Evolutionary conservation across 2,113 vertebrate genomes (phyloP).

Genomic region (Campylorhamphus procurvoides): DNA sequence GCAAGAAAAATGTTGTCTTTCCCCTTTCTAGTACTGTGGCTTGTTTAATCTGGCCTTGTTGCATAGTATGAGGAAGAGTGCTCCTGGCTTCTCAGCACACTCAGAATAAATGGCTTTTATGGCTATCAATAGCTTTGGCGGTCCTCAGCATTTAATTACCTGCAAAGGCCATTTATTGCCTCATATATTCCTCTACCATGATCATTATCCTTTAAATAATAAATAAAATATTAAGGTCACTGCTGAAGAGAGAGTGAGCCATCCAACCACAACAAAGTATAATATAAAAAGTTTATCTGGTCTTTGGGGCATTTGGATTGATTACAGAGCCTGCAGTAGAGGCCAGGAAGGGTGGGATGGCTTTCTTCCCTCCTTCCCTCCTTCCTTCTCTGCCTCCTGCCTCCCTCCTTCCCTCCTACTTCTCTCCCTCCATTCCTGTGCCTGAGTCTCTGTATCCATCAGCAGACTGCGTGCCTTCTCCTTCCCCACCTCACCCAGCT

Average conservation of each 20-base stretch:
- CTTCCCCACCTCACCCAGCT: not conserved
- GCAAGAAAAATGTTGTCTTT: constrained; percentile 42
- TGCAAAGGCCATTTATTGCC: constrained; percentile 71
- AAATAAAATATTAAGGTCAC: constrained; percentile 73
- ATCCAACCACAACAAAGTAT: constrained; percentile 33
- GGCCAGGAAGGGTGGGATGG: not conserved
- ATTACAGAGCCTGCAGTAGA: not conserved
- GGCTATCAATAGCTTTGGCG: constrained; percentile 37
- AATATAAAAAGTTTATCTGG: constrained; percentile 33
- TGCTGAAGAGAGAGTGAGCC: constrained; percentile 40
- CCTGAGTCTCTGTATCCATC: not conserved
- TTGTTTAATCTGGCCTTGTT: constrained; percentile 59
- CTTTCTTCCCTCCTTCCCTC: not conserved
- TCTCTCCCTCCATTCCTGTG: too few species aligned
- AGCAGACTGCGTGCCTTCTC: not conserved
- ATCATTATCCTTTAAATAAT: constrained; percentile 71
- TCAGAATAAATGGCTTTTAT: constrained; percentile 65
- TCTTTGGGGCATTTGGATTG: constrained; percentile 9
- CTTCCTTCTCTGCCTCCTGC: not conserved
- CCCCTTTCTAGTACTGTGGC: not conserved
- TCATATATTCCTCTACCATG: constrained; percentile 65
- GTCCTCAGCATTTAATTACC: constrained; percentile 71
- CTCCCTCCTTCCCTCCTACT: not conserved
- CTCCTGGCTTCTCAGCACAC: constrained; percentile 19
- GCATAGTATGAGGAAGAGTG: not conserved